Evolutionary conservation across 92 coral and sea anemone genomes (phyloP).

Genomic region (Parazoanthus darwini): DNA sequence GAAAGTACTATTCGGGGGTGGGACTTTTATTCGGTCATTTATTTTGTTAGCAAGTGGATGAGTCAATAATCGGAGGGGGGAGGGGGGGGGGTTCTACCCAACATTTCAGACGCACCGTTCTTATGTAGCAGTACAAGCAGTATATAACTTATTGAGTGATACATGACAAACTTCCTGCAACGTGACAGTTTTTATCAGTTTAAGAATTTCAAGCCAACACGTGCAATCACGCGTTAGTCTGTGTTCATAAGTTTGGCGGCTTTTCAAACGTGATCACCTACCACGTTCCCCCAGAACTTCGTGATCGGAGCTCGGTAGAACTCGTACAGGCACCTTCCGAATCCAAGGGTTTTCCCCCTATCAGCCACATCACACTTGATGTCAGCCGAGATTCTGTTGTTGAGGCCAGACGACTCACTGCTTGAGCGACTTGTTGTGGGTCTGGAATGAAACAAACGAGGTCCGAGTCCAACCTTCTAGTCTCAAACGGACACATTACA

Average conservation of each 20-base stretch:
- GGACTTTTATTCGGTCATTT: too few species aligned
- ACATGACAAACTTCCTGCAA: too few species aligned
- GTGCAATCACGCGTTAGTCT: not conserved
- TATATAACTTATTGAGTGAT: too few species aligned
- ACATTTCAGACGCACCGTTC: too few species aligned
- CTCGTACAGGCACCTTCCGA: constrained; percentile 58
- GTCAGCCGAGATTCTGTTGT: constrained; percentile 22
- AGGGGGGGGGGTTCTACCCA: too few species aligned
- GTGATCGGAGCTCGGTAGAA: constrained; percentile 85
- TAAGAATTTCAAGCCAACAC: not conserved
- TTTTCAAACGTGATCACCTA: constrained; percentile 14
- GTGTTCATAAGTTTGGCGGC: not conserved
- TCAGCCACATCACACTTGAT: not conserved
- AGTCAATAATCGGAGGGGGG: too few species aligned
- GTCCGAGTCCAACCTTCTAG: not conserved
- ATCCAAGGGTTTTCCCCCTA: constrained; percentile 25
- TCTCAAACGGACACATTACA: not conserved
- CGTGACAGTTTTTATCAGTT: too few species aligned
- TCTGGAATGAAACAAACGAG: constrained; percentile 10
- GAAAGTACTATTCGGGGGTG: too few species aligned
- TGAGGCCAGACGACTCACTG: constrained; percentile 30
- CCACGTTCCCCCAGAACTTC: constrained; percentile 89
- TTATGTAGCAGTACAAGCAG: too few species aligned
- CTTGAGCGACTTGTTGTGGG: constrained; percentile 30
- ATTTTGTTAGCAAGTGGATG: too few species aligned